phyloP scores from a whole-genome alignment of 2,888 invertebrate species.

The Stenolophus ochropezus region DNA sequence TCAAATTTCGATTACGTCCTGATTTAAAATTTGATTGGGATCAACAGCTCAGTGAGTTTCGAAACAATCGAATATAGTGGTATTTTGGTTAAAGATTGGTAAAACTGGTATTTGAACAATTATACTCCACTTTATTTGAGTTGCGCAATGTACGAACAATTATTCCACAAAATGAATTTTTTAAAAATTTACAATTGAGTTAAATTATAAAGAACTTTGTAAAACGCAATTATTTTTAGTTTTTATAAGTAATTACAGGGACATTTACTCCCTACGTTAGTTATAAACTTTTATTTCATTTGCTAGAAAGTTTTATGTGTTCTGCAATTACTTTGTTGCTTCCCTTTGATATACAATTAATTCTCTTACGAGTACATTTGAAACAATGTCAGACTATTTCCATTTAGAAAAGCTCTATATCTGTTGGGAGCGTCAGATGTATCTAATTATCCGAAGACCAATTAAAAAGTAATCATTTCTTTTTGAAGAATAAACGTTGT shows the following conservation, averaged over 20 bases:
- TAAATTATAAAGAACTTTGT: not conserved
- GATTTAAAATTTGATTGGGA: too few species aligned
- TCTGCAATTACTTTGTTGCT: not conserved
- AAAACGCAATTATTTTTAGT: not conserved
- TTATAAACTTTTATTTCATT: conserved; percentile 3
- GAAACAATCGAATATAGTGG: too few species aligned
- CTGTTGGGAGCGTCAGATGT: too few species aligned
- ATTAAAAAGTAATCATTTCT: not conserved
- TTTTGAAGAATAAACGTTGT: not conserved
- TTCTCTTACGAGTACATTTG: not conserved
- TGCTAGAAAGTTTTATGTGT: not conserved
- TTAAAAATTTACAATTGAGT: too few species aligned
- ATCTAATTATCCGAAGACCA: too few species aligned
- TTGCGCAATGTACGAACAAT: too few species aligned
- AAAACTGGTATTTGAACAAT: too few species aligned
- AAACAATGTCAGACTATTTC: not conserved
- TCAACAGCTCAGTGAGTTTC: too few species aligned
- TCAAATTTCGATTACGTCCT: too few species aligned
- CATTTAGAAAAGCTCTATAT: not conserved
- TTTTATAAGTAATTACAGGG: not conserved
- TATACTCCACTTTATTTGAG: too few species aligned
- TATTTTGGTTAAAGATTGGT: too few species aligned
- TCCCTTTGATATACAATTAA: not conserved
- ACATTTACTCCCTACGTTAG: not conserved
- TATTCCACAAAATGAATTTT: too few species aligned